Evolutionary conservation across 2,113 vertebrate species (phyloP), one percentile per base, ranked within the genome.

Genomic region (Opisthocomus hoazin): DNA sequence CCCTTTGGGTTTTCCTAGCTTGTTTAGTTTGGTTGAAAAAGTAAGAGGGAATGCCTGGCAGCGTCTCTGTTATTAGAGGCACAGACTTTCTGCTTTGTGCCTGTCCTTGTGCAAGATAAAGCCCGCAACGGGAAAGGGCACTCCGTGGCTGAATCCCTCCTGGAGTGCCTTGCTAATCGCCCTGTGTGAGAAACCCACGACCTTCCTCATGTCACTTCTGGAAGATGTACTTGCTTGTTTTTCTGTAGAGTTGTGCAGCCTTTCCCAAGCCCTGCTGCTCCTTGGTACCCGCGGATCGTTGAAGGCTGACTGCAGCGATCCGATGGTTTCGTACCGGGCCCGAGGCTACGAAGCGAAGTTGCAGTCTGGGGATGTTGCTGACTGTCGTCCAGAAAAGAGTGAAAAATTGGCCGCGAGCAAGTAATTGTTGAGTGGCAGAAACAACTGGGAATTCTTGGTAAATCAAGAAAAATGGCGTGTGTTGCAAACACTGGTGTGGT

Each of bases 391-490:
- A 69, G 37, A 82, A 57, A 29, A 58, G 60, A 71, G 24, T 13
- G 5, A 17, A 69, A 68, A 45, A 73, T 6, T 83, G 39, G 34
- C 68, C 51, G 77, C 71, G 64, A 90, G 65, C 70, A 91, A 75
- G 27, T 43, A 68, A 66, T 37, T 65, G 69, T 48, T 66, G 65
- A 91, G 34, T 51, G 60, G 60, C 64, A 91, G 81, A 80, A 93
- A 74, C 85, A 85, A 56, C 63, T 77, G 79, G 75, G 75, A 88
- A 32, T 71, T 88, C 78, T 69, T 63, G 17, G 46, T 51, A 93
- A 96, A 90, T 91, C 50, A 85, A 86, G 93, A 93, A 73, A 87
- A 94, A 96, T 85, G n/a, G 39, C 43, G 50, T 9, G 8, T 87
- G 61, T 94, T 94, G 78, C 73, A 89, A 68, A 73, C n/a, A 51